A percentile compares a stretch with the other conserved stretches of the same genome.
phyloP scores from a whole-genome alignment of 2,797 vertebrate species.

The Dipus sagitta region DNA sequence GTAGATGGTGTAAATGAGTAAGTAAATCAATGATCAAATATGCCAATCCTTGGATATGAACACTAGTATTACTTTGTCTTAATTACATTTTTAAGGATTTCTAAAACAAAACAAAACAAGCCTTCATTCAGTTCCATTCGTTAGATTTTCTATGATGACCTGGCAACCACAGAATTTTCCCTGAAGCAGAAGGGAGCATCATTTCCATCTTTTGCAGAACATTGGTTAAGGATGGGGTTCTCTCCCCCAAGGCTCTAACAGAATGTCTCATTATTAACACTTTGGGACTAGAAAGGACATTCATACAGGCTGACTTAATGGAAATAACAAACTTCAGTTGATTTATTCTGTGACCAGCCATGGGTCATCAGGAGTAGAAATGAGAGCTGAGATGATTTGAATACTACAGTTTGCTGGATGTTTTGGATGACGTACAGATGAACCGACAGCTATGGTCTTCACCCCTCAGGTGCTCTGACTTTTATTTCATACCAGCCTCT shows the following conservation, averaged over 20 bases:
- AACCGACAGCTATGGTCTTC: background rate
- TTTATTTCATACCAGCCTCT: background rate
- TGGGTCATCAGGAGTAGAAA: background rate
- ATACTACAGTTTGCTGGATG: background rate
- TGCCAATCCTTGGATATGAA: background rate
- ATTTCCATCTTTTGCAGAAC: conserved; percentile 30
- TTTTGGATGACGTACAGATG: background rate
- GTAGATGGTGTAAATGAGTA: background rate
- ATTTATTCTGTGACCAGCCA: background rate
- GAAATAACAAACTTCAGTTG: background rate
- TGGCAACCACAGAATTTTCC: background rate
- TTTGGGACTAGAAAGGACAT: background rate
- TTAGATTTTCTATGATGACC: conserved; percentile 4
- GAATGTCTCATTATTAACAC: background rate
- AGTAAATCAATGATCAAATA: background rate
- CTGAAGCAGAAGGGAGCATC: background rate
- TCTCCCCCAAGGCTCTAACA: background rate
- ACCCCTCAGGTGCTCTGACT: background rate
- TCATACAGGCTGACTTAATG: background rate
- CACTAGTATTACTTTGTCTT: background rate
- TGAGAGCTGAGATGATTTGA: background rate
- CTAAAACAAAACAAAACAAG: conserved; percentile 26
- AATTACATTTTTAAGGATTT: conserved; percentile 22
- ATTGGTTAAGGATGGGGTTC: background rate
- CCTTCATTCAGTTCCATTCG: background rate